Percentiles rank a stretch among this genome's conserved stretches.
phyloP scores from a whole-genome alignment of 2,888 invertebrate species.

The Heliothis peltigera region DNA sequence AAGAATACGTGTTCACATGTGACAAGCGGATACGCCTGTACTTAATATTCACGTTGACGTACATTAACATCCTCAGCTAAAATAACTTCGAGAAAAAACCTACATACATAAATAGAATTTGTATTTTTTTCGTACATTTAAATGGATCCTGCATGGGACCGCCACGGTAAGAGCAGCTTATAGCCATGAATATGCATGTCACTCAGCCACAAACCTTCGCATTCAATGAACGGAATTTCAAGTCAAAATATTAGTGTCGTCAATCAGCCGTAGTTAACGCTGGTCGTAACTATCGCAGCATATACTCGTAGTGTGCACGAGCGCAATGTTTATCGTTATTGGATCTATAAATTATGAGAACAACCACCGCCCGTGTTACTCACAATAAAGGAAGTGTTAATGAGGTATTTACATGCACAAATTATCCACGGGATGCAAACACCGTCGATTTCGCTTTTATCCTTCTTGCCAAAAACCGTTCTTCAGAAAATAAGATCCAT shows the following conservation, averaged over 20 bases:
- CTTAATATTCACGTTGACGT: background rate
- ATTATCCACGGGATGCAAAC: constrained; percentile 1
- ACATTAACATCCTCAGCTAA: background rate
- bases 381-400: background rate
- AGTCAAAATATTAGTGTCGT: constrained; percentile 15
- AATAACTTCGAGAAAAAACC: background rate
- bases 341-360: constrained; percentile 22
- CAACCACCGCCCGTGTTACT: background rate
- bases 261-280: constrained; percentile 8
- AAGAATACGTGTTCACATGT: background rate
- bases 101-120: no score
- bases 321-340: constrained; percentile 10
- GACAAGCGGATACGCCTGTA: background rate
- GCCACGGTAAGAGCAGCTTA: background rate
- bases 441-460: background rate
- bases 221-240: constrained; percentile 4
- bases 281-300: constrained; percentile 27
- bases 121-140: background rate
- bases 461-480: background rate
- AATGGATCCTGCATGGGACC: background rate
- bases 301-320: constrained; percentile 21
- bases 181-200: background rate
- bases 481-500: background rate
- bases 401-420: constrained; percentile 2
- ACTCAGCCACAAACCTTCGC: background rate